These are phyloP conservation scores for Antrozous pallidus DNA, from an alignment of 2,797 vertebrate species.

Conservation along the genomic window DNA sequence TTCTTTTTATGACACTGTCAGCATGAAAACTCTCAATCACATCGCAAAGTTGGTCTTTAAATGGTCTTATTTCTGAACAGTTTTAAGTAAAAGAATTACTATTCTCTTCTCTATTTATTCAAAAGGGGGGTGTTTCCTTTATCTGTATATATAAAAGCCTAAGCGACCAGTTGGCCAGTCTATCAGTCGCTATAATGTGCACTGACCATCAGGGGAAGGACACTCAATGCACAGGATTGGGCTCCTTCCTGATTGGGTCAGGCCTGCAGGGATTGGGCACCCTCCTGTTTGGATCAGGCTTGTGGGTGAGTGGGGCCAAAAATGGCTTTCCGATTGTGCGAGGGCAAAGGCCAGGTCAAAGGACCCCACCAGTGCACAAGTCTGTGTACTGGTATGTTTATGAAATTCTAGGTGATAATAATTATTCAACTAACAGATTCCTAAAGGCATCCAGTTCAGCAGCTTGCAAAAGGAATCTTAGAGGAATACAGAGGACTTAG, in stretches of 20 bases:
- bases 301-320: no score
- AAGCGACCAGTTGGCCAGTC: rapidly evolving
- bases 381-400: background rate
- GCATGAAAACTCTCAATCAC: background rate
- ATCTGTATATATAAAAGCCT: no score
- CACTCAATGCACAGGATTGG: no score
- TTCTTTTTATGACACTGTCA: background rate
- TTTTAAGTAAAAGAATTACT: background rate
- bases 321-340: no score
- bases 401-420: background rate
- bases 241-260: no score
- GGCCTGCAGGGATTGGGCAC: no score
- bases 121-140: background rate
- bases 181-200: no score
- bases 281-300: no score
- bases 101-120: background rate
- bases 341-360: no score
- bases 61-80: background rate
- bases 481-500: background rate
- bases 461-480: background rate
- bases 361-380: no score
- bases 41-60: background rate
- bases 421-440: background rate
- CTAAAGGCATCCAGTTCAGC: background rate
- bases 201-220: no score